Conservation (phyloP, 2,888 invertebrate species). For the Clanis bilineata region DNA sequence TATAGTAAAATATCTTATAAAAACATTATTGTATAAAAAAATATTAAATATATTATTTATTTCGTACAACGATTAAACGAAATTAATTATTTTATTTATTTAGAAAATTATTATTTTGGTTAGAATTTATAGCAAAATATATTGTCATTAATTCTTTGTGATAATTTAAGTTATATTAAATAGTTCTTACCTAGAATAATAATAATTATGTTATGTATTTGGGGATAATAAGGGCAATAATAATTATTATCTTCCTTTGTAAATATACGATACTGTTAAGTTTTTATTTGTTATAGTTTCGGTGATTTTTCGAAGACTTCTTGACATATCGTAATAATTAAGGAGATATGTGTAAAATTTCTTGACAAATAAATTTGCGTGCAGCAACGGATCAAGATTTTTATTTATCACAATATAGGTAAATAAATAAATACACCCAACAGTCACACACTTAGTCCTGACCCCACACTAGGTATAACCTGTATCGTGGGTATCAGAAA, state of each 20-base stretch:
- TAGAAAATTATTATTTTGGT: not conserved
- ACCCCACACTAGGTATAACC: no score
- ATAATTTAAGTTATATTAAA: not conserved
- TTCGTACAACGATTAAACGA: not conserved
- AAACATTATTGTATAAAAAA: not conserved
- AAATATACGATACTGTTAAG: constrained; percentile 20
- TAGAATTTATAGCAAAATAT: not conserved
- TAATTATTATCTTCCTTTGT: constrained; percentile 15
- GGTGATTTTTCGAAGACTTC: constrained; percentile 74
- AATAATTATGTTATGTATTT: constrained; percentile 3
- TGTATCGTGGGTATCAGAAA: no score
- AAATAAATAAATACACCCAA: no score
- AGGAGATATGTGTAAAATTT: constrained; percentile 69
- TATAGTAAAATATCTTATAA: not conserved
- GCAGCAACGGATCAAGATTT: constrained; percentile 50
- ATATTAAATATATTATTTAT: not conserved
- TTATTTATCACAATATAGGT: no score
- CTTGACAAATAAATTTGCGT: constrained; percentile 73
- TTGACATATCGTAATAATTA: constrained; percentile 76
- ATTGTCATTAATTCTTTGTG: not conserved
- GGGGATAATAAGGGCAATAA: not conserved
- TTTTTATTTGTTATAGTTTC: constrained; percentile 42
- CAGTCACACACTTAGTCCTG: no score
- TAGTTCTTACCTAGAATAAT: no score
- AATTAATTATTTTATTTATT: not conserved